Percentiles rank a stretch among this genome's conserved stretches.
Conservation (phyloP, 1,140 invertebrate species). For the Bombus vancouverensis region DNA sequence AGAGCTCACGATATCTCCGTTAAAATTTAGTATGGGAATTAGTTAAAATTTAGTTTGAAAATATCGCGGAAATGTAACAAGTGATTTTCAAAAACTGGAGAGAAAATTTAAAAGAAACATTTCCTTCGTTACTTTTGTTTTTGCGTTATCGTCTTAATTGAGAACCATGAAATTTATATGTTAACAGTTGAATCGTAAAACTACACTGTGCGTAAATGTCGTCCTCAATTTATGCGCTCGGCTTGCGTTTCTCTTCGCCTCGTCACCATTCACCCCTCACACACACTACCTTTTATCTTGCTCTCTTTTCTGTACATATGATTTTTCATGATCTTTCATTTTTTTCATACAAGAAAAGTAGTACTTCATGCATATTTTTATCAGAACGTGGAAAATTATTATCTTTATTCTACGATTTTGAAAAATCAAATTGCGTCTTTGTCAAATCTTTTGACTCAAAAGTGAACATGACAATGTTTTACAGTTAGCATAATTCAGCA, state of each 20-base stretch:
- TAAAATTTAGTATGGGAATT: background rate
- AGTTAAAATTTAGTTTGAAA: background rate
- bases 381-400: no score
- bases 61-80: background rate
- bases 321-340: background rate
- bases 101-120: no score
- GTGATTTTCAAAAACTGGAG: background rate
- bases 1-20: background rate
- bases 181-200: slow-evolving; percentile 26
- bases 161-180: background rate
- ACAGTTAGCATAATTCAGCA: background rate
- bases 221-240: slow-evolving; percentile 19
- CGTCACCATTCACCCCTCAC: slow-evolving; percentile 52
- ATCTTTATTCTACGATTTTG: background rate
- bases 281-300: background rate
- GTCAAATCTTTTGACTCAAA: background rate
- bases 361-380: slow-evolving; percentile 1
- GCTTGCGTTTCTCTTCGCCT: slow-evolving; percentile 66
- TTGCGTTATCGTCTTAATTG: background rate
- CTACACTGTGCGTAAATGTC: slow-evolving; percentile 12
- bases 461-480: background rate
- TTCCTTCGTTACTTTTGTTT: background rate
- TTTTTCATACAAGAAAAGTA: background rate
- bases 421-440: background rate
- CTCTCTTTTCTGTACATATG: background rate